Conservation (phyloP, 2,113 vertebrate species). For the Sinocyclocheilus grahami region DNA sequence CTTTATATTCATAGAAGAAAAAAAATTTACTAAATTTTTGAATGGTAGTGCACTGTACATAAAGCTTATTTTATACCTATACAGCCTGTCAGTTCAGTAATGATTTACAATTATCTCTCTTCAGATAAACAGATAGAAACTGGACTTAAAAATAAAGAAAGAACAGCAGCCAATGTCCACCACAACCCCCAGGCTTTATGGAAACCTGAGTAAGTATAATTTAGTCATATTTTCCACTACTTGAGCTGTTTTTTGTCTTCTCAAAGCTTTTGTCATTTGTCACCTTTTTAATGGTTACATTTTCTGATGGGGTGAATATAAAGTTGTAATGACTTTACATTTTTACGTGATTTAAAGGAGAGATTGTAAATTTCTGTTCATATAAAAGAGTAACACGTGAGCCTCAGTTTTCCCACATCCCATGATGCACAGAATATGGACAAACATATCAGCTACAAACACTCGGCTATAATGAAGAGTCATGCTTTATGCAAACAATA, state of each 20-base stretch:
- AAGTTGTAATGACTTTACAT: not conserved
- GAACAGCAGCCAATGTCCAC: conserved; percentile 60
- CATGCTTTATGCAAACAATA: not conserved
- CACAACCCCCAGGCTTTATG: conserved; percentile 64
- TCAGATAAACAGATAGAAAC: conserved; percentile 68
- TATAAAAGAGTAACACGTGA: not conserved
- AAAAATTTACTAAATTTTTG: too few species aligned
- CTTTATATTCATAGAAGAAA: not conserved
- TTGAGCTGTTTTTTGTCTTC: not conserved
- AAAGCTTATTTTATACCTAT: not conserved
- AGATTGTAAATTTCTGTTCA: not conserved
- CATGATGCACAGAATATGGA: not conserved
- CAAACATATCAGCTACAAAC: not conserved
- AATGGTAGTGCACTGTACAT: not conserved
- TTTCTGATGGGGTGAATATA: not conserved
- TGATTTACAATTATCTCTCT: not conserved
- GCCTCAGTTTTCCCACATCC: not conserved
- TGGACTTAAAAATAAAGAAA: conserved; percentile 63
- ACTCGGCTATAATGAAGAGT: not conserved
- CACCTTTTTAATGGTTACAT: not conserved
- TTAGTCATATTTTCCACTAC: not conserved
- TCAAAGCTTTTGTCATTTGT: not conserved
- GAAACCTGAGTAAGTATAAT: conserved; percentile 70
- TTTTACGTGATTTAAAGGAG: not conserved
- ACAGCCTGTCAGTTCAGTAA: not conserved